Evolutionary conservation across 2,113 vertebrate genomes (phyloP).

Genomic region (Egretta garzetta): DNA sequence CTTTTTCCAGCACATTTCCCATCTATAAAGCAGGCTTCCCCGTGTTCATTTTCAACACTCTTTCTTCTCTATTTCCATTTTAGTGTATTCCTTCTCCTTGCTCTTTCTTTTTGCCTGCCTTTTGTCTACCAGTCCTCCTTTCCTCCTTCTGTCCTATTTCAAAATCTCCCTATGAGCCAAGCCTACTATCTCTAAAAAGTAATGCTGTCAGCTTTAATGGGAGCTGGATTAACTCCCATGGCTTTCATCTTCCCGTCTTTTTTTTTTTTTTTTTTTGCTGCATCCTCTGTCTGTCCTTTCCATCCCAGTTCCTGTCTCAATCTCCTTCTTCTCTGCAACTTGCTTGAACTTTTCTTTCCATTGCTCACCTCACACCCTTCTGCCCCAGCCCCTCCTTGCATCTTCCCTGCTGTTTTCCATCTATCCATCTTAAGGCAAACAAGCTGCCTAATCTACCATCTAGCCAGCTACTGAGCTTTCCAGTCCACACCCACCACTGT

Average conservation of each 20-base stretch:
- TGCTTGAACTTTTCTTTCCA: background rate
- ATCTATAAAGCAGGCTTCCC: background rate
- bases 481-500: background rate
- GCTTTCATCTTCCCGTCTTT: background rate
- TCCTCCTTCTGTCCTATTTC: conserved; percentile 4
- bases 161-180: background rate
- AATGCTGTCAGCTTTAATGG: background rate
- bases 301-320: background rate
- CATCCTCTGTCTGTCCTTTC: background rate
- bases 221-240: background rate
- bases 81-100: background rate
- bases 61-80: background rate
- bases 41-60: background rate
- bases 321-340: background rate
- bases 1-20: background rate
- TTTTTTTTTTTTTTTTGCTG: background rate
- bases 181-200: background rate
- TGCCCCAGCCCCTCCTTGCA: background rate
- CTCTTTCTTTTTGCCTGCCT: background rate
- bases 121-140: background rate
- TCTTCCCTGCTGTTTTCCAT: background rate
- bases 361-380: background rate
- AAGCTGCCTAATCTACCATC: background rate
- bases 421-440: background rate
- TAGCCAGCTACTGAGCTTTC: background rate